Evolutionary conservation across 2,797 vertebrate species (phyloP).

Genomic region (Sarcoramphus papa): DNA sequence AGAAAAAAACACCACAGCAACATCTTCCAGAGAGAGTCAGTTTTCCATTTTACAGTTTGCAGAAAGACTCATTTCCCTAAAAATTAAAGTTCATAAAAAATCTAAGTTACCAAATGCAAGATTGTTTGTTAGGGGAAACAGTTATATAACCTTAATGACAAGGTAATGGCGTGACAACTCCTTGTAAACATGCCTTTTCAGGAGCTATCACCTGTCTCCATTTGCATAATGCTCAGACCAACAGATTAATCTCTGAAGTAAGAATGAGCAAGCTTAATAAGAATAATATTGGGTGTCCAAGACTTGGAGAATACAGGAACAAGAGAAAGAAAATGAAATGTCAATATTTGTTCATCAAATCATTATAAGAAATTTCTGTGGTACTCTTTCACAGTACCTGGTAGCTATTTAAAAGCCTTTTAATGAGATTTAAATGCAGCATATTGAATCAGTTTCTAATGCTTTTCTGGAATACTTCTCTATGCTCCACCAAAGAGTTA

Average conservation of each 20-base stretch:
- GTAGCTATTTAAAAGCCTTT: background rate
- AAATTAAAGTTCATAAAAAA: background rate
- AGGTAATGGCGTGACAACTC: background rate
- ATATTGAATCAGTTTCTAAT: background rate
- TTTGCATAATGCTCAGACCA: background rate
- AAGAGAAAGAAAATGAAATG: slow-evolving; percentile 9
- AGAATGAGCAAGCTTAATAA: background rate
- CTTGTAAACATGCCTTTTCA: background rate
- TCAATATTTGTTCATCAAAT: slow-evolving; percentile 18
- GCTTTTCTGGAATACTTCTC: background rate
- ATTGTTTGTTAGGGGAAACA: background rate
- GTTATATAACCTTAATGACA: background rate
- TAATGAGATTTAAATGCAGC: background rate
- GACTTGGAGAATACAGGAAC: background rate
- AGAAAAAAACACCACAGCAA: background rate
- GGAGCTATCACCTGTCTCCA: background rate
- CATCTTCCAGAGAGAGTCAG: background rate
- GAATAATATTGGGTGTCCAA: background rate
- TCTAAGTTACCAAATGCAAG: background rate
- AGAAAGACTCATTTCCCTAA: background rate
- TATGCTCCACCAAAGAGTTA: background rate
- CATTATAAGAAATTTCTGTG: background rate
- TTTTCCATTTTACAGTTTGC: background rate
- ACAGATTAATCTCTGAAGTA: background rate
- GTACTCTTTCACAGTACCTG: background rate